Evolutionary conservation across 2,888 invertebrate genomes (phyloP).

Genomic region (Orthosia incerta): DNA sequence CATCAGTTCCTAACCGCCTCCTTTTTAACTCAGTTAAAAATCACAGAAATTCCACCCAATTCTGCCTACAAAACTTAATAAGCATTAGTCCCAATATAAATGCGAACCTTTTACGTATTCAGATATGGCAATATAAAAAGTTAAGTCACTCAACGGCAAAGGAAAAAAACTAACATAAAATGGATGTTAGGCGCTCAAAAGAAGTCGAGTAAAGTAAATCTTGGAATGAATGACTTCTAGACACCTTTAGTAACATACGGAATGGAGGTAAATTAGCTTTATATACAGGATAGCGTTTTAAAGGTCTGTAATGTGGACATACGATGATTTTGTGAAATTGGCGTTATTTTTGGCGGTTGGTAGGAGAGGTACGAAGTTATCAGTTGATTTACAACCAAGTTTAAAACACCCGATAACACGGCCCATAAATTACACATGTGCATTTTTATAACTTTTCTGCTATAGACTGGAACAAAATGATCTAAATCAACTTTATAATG

Average conservation of each 20-base stretch:
- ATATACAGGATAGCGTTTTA: conserved; percentile 38
- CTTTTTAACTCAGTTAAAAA: conserved; percentile 16
- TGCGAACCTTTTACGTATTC: conserved; percentile 54
- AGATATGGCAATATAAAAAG: conserved; percentile 57
- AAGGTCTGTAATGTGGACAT: not conserved
- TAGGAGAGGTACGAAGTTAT: too few species aligned
- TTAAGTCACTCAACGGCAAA: conserved; percentile 46
- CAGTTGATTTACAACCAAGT: too few species aligned
- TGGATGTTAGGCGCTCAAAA: conserved; percentile 52
- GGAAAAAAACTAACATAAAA: conserved; percentile 61
- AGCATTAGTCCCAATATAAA: conserved; percentile 54
- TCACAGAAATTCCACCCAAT: not conserved
- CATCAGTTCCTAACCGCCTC: too few species aligned
- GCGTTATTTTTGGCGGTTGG: too few species aligned
- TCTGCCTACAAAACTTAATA: conserved; percentile 40
- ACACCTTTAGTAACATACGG: conserved; percentile 53
- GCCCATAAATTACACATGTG: too few species aligned
- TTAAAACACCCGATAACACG: too few species aligned
- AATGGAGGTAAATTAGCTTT: conserved; percentile 41
- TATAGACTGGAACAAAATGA: too few species aligned
- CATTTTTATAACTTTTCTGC: too few species aligned
- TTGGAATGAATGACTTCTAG: conserved; percentile 58
- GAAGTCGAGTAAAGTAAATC: conserved; percentile 50
- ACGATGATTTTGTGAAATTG: not conserved
- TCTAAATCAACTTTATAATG: too few species aligned